A percentile compares a stretch with the other conserved stretches of the same genome.
phyloP scores from a whole-genome alignment of 2,888 invertebrate genomes.

The Chymomyza procnemis region DNA sequence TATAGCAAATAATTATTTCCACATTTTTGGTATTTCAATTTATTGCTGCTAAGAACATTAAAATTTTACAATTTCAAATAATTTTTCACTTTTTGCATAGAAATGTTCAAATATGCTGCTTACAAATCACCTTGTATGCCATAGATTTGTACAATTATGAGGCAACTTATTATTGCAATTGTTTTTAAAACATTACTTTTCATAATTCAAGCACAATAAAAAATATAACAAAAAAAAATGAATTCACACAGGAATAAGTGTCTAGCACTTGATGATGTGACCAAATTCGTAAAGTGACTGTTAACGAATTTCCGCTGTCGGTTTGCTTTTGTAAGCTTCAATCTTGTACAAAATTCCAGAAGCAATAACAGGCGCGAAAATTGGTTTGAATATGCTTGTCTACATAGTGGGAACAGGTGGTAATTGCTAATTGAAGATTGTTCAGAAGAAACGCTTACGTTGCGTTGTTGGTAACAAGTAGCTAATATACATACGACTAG shows the following conservation, averaged over 20 bases:
- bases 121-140: constrained; percentile 53
- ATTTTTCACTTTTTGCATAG: background rate
- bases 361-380: constrained; percentile 28
- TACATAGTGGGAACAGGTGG: constrained; percentile 45
- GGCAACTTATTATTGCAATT: constrained; percentile 39
- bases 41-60: background rate
- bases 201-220: constrained; percentile 11
- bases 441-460: constrained; percentile 30
- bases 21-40: background rate
- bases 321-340: constrained; percentile 57
- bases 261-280: constrained; percentile 13
- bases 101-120: background rate
- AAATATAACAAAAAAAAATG: background rate
- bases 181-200: constrained; percentile 35
- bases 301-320: constrained; percentile 37
- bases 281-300: constrained; percentile 42
- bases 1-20: too few relatives aligned
- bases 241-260: constrained; percentile 1
- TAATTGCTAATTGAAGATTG: constrained; percentile 66
- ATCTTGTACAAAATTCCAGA: constrained; percentile 3
- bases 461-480: background rate
- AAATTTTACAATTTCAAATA: background rate
- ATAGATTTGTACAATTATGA: constrained; percentile 58
- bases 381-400: constrained; percentile 54
- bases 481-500: background rate